Conservation (phyloP, 1,140 invertebrate genomes). For the Philaenus spumarius region DNA sequence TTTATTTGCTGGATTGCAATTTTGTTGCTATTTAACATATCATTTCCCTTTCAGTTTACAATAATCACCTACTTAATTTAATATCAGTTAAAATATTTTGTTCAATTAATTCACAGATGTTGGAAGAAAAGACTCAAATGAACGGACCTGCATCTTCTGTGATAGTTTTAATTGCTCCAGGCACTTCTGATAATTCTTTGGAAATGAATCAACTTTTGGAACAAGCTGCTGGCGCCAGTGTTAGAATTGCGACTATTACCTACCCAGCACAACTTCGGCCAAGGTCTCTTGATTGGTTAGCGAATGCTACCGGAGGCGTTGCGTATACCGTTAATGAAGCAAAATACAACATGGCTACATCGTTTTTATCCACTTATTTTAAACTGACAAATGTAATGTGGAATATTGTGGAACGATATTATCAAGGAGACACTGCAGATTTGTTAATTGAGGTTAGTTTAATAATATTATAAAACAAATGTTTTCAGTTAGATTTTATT, state of each 20-base stretch:
- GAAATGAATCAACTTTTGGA: constrained; percentile 30
- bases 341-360: constrained; percentile 44
- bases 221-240: constrained; percentile 35
- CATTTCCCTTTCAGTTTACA: no score
- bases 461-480: background rate
- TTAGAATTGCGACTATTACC: constrained; percentile 44
- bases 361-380: constrained; percentile 45
- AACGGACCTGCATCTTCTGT: constrained; percentile 45
- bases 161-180: constrained; percentile 47
- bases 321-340: constrained; percentile 45
- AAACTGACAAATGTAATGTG: constrained; percentile 45
- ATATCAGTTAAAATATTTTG: no score
- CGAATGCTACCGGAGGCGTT: constrained; percentile 40
- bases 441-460: constrained; percentile 45
- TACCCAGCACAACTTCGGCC: constrained; percentile 40
- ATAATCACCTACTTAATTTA: no score
- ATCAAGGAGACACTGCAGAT: constrained; percentile 42
- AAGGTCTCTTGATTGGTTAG: constrained; percentile 41
- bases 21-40: no score
- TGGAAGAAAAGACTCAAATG: constrained; percentile 39
- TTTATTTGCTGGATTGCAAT: no score
- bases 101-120: constrained; percentile 35
- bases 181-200: constrained; percentile 36
- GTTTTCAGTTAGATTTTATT: no score
- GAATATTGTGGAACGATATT: constrained; percentile 42